Base-by-base conservation (phyloP, 2,888 invertebrate species). In the Heliconius hortense region DNA sequence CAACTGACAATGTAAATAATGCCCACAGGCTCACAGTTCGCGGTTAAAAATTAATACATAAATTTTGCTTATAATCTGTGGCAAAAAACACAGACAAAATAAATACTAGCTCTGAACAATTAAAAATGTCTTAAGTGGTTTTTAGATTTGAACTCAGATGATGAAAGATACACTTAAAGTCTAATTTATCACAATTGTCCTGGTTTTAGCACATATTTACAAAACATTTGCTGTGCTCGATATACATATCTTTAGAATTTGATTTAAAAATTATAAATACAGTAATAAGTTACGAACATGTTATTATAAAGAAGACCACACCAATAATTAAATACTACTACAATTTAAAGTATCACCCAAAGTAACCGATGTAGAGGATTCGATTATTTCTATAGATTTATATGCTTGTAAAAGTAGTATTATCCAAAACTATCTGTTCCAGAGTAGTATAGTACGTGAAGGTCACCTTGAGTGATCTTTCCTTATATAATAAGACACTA, bases 161-260 rank as follows among this genome's bases (percentile, higher is more conserved):
- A 56, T 56, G 82, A 68, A 80, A 80, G 56, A 76, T 86, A 86
- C 83, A 88, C 90, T 90, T 93, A 91, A 89, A 83, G 83, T 83
- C 91, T 92, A 92, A 86, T 92, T 89, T 93, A 93, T 94, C 93
- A 93, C 93, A 94, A 92, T 93, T 90, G 88, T 89, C 88, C 90
- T 89, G 90, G 89, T 81, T 89, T 56, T 89, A 90, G 90, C 91
- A 91, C 89, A 85, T 90, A 91, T 92, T 86, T 90, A 92, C 91
- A 90, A 85, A 89, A 89, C 84, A 80, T 85, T 85, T 87, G 88
- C 88, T 86, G 92, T 91, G 92, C 91, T 89, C 84, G 82, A 86
- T 87, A 89, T 66, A 66, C 66, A 66, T 87, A 88, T 84, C 53
- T 89, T 89, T 87, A 88, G 85, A 89, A 89, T 90, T 86, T 90